These are phyloP conservation scores for Atherix ibis DNA, from an alignment of 2,888 invertebrate species.

Conservation along the genomic window DNA sequence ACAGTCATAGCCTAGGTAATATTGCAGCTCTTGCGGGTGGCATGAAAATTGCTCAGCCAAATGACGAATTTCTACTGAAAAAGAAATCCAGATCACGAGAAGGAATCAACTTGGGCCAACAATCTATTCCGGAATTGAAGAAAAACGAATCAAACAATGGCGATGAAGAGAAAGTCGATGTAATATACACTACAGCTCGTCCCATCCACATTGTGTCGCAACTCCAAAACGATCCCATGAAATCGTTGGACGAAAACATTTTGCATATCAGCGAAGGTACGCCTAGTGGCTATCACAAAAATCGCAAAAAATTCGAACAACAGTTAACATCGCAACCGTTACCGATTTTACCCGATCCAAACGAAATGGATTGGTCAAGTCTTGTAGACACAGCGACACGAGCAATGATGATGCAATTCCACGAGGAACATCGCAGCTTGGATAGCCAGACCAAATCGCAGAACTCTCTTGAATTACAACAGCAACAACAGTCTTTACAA, in stretches of 20 bases:
- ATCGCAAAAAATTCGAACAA: slow-evolving; percentile 9
- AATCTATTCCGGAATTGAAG: slow-evolving; percentile 15
- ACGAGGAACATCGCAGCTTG: slow-evolving; percentile 10
- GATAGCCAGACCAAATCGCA: slow-evolving; percentile 6
- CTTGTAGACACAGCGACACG: slow-evolving; percentile 65
- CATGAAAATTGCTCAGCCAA: slow-evolving; percentile 10
- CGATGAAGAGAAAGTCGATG: slow-evolving; percentile 28
- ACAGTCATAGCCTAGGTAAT: slow-evolving; percentile 17
- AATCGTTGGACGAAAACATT: slow-evolving; percentile 11
- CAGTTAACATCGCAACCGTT: slow-evolving; percentile 25
- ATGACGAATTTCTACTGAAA: slow-evolving; percentile 14
- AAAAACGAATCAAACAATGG: slow-evolving; percentile 16
- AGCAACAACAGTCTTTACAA: neutral
- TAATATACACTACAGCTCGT: slow-evolving; percentile 46
- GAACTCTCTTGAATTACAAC: neutral
- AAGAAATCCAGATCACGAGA: slow-evolving; percentile 16
- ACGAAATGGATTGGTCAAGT: slow-evolving; percentile 63
- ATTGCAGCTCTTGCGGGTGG: slow-evolving; percentile 12
- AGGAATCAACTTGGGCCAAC: slow-evolving; percentile 21
- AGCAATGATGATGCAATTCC: slow-evolving; percentile 38
- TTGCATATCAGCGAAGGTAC: slow-evolving; percentile 17
- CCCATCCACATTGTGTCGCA: slow-evolving; percentile 46
- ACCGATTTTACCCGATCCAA: slow-evolving; percentile 45
- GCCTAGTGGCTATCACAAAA: slow-evolving; percentile 7
- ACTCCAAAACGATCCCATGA: slow-evolving; percentile 2